Conservation (phyloP, 2,888 invertebrate genomes). For the Xanthorhoe spadicearia region DNA sequence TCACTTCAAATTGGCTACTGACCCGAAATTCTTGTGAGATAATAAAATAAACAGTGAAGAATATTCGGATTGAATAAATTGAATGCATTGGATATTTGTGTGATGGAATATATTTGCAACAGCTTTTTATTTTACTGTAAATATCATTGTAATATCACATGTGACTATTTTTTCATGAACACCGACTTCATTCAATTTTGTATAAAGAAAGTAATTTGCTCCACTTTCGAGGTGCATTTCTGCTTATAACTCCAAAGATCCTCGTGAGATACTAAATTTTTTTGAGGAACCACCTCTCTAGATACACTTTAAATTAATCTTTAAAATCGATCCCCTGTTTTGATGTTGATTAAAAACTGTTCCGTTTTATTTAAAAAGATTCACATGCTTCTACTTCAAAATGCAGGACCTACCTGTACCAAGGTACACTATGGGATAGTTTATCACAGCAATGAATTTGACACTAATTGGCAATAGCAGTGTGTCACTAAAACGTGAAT, state of each 20-base stretch:
- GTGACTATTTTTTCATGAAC: no score
- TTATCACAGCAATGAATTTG: constrained; percentile 29
- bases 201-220: no score
- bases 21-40: constrained; percentile 17
- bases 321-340: no score
- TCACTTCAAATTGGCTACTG: constrained; percentile 18
- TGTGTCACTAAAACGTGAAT: constrained; percentile 35
- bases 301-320: no score
- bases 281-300: no score
- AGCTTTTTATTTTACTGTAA: no score
- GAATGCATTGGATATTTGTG: constrained; percentile 6
- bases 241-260: no score
- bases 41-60: constrained; percentile 13
- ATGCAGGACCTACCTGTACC: constrained; percentile 3
- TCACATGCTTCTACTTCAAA: neutral
- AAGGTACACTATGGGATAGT: constrained; percentile 14
- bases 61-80: constrained; percentile 7
- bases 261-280: no score
- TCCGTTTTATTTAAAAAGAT: neutral
- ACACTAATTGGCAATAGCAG: constrained; percentile 39
- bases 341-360: no score
- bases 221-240: no score
- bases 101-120: neutral
- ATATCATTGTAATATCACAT: no score
- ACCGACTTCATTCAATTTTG: no score